Conservation (phyloP, 2,888 invertebrate species). For the Ornithoptera priamus region DNA sequence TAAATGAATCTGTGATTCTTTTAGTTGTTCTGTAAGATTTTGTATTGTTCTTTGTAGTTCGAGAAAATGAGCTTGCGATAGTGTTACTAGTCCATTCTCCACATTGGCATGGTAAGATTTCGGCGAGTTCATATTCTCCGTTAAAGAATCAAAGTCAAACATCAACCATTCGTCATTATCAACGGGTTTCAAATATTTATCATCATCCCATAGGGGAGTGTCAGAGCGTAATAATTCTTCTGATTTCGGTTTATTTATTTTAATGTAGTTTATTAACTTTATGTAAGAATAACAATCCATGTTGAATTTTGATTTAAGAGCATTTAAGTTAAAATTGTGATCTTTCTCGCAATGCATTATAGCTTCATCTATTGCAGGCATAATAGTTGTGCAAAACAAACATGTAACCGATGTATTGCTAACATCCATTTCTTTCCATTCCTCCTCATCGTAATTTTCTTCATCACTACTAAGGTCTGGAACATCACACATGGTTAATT, state of each 20-base stretch:
- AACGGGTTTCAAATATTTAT: constrained; percentile 88
- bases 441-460: constrained; percentile 71
- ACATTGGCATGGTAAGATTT: constrained; percentile 80
- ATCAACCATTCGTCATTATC: constrained; percentile 90
- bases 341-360: constrained; percentile 82
- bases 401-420: constrained; percentile 76
- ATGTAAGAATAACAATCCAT: constrained; percentile 92
- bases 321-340: constrained; percentile 84
- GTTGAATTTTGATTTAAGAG: constrained; percentile 83
- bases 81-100: constrained; percentile 81
- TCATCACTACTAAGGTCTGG: constrained; percentile 77
- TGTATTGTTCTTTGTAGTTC: constrained; percentile 82
- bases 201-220: constrained; percentile 84
- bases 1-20: constrained; percentile 80
- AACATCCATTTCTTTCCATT: constrained; percentile 75
- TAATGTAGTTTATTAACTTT: constrained; percentile 89
- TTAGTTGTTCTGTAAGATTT: constrained; percentile 76
- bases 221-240: constrained; percentile 77
- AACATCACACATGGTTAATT: constrained; percentile 62
- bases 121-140: constrained; percentile 61
- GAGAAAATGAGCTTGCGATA: constrained; percentile 81
- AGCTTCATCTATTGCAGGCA: constrained; percentile 82
- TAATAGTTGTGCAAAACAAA: constrained; percentile 85
- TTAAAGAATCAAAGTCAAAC: constrained; percentile 83
- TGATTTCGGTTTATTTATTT: constrained; percentile 80